Base-by-base conservation (phyloP, 2,888 invertebrate genomes). In the Petrolisthes manimaculis region DNA sequence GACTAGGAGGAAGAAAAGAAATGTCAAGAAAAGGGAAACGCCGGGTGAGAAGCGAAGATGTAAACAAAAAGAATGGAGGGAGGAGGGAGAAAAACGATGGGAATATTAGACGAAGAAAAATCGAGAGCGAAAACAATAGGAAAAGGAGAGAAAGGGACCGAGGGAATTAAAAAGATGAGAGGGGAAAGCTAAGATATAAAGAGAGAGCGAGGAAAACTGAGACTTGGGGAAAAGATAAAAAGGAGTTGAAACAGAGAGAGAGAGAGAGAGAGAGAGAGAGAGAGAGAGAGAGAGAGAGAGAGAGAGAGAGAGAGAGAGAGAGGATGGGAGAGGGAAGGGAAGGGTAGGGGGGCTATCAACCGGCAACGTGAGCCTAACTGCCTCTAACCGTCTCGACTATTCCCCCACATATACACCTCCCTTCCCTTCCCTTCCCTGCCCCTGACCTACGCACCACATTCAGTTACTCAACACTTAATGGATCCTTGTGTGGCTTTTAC, bases 201-300 rank as follows among this genome's bases (percentile, higher is more conserved):
- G 61, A 18, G 18, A 3, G 18, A 18, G 61, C 1, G 18, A 61
- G 18, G 61, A 61, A 18, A 61, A 3, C 12, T 61, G 61, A 61
- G 61, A 18, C 12, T 18, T 9, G 18, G 1, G 18, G 61, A 61
- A 61, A 61, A 61, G 61, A 18, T 1, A 61, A 61, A 18, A 61
- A 61, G 18, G 61, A 61, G 18, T 61, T 9, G 18, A 61, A 18
- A 61, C 12, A 2, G 61, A 61, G 12, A 12, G 61, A 12, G 61
- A 61, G 61, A 61, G 61, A 14, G 61, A 61, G 61, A 61, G 61
- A 14, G 14, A 61, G 61, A 61, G 61, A 14, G 61, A 6, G 80
- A 80, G 55, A 55, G 80, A 80, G 55, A 55, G 80, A 80, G 55
- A 80, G 80, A 53, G 55, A 55, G 80, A 55, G 55, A 55, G 80